Evolutionary conservation across 2,113 vertebrate genomes (phyloP).

Genomic region (Mugil cephalus): DNA sequence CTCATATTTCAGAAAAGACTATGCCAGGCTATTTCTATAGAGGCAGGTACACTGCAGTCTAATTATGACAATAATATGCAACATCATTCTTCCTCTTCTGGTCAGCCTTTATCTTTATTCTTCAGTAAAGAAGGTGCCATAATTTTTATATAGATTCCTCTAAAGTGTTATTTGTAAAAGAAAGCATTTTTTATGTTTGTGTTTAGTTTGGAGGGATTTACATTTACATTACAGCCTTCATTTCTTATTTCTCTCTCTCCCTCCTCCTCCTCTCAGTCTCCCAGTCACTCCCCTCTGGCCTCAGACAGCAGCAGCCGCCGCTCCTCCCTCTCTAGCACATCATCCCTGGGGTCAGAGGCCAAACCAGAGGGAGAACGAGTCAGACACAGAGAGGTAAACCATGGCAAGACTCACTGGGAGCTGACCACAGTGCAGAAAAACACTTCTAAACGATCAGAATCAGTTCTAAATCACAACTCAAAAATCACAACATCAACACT

Average conservation of each 20-base stretch:
- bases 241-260: neutral
- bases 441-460: no score
- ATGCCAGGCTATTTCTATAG: no score
- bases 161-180: no score
- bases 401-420: neutral
- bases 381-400: conserved; percentile 87
- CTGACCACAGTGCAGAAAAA: no score
- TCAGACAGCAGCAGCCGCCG: conserved; percentile 89
- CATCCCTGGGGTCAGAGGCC: conserved; percentile 82
- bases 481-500: neutral
- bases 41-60: no score
- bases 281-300: conserved; percentile 80
- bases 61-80: no score
- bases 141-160: neutral
- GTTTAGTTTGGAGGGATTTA: neutral
- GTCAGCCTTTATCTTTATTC: neutral
- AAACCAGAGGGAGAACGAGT: conserved; percentile 83
- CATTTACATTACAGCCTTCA: neutral
- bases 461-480: neutral
- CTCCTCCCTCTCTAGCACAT: conserved; percentile 90
- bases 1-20: no score
- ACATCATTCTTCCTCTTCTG: no score
- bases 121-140: no score
- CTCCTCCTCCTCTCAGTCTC: conserved; percentile 77
- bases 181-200: no score